Conservation (phyloP, 2,888 invertebrate species). For the Deilephila porcellus region DNA sequence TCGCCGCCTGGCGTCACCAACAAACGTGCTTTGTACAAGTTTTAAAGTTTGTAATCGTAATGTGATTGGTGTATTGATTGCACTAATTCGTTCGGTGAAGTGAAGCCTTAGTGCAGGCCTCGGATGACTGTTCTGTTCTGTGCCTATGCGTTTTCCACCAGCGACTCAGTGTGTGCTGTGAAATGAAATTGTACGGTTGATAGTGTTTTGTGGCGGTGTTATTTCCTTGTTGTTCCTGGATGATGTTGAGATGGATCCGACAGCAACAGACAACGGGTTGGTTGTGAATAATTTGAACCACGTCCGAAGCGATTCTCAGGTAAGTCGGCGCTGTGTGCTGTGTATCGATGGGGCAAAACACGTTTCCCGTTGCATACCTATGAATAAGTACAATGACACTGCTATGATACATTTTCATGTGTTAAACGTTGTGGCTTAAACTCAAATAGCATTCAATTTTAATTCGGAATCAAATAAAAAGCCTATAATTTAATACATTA, state of each 20-base stretch:
- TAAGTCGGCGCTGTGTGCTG: constrained; percentile 65
- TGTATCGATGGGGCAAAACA: constrained; percentile 75
- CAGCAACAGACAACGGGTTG: constrained; percentile 78
- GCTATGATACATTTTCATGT: constrained; percentile 37
- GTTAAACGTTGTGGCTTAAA: neutral
- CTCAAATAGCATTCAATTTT: neutral
- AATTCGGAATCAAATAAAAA: neutral
- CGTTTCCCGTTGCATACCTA: constrained; percentile 78
- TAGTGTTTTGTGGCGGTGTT: constrained; percentile 56
- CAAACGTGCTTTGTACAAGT: constrained; percentile 67
- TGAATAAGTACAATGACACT: constrained; percentile 79
- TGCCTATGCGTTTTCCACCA: constrained; percentile 60
- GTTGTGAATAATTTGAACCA: constrained; percentile 83
- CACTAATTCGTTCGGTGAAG: constrained; percentile 63
- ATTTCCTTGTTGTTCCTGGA: constrained; percentile 53
- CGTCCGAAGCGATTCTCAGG: constrained; percentile 82
- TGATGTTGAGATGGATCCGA: constrained; percentile 79
- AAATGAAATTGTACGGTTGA: constrained; percentile 40
- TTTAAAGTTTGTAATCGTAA: constrained; percentile 64
- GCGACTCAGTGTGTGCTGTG: constrained; percentile 48
- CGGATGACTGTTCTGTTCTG: constrained; percentile 56
- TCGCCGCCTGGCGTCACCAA: constrained; percentile 83
- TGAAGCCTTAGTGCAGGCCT: constrained; percentile 66
- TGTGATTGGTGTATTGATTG: constrained; percentile 71
- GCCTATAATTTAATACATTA: neutral